Evolutionary conservation across 2,797 vertebrate species (phyloP).

Genomic region (Sebastes steindachneri): DNA sequence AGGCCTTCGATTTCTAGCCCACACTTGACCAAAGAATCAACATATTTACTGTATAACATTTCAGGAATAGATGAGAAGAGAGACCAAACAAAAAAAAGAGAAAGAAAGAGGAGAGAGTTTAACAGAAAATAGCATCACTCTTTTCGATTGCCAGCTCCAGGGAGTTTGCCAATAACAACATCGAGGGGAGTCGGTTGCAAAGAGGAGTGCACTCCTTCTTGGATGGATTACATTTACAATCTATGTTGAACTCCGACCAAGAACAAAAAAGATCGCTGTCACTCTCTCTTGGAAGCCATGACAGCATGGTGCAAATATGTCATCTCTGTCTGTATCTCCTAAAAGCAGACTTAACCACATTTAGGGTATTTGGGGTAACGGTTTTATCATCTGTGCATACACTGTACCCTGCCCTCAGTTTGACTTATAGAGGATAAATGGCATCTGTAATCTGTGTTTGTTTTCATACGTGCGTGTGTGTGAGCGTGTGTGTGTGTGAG

Average conservation of each 20-base stretch:
- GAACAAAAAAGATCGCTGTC: conserved; percentile 50
- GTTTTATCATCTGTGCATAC: conserved; percentile 34
- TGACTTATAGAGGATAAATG: conserved; percentile 65
- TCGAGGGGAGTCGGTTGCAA: conserved; percentile 66
- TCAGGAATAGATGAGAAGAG: conserved; percentile 68
- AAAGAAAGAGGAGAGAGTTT: conserved; percentile 27
- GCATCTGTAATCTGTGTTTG: conserved; percentile 67
- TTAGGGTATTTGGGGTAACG: conserved; percentile 51
- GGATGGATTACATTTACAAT: conserved; percentile 70
- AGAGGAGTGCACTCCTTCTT: conserved; percentile 61
- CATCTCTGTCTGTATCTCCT: conserved; percentile 40
- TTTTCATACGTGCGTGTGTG: conserved; percentile 50
- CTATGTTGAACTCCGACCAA: conserved; percentile 67
- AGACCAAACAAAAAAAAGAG: conserved; percentile 21
- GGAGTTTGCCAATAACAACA: conserved; percentile 75
- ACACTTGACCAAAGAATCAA: conserved; percentile 75
- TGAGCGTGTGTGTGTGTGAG: not conserved
- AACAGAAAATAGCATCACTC: conserved; percentile 77
- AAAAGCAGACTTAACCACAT: conserved; percentile 45
- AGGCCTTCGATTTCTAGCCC: conserved; percentile 72
- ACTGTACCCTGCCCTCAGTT: conserved; percentile 42
- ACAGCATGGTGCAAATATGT: conserved; percentile 49
- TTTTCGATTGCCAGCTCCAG: conserved; percentile 61
- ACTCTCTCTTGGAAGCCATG: conserved; percentile 43
- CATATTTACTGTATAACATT: conserved; percentile 74